Conservation (phyloP, 2,113 vertebrate species). For the Chlorocebus sabaeus region DNA sequence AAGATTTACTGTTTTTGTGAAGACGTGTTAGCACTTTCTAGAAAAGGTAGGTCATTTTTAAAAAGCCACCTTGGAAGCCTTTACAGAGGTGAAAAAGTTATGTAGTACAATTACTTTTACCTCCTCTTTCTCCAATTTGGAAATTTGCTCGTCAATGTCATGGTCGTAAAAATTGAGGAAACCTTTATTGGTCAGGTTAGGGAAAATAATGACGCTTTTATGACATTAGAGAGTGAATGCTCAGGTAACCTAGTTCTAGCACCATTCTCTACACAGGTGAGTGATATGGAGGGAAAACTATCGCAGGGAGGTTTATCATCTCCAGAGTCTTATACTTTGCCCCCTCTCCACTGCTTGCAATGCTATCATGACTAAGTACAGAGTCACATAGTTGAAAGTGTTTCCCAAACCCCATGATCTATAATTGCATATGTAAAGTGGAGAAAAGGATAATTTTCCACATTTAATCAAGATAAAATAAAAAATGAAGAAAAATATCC, state of each 20-base stretch:
- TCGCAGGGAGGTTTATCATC: not conserved
- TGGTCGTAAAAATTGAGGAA: not conserved
- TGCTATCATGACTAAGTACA: not conserved
- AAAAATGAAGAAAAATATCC: not conserved
- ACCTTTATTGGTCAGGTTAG: not conserved
- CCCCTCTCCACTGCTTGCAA: not conserved
- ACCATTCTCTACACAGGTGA: not conserved
- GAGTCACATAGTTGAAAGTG: not conserved
- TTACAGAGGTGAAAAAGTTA: not conserved
- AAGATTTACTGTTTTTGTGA: not conserved
- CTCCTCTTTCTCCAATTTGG: not conserved
- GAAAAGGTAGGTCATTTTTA: not conserved
- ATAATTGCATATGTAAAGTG: not conserved
- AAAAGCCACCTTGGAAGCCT: not conserved
- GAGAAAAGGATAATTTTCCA: not conserved
- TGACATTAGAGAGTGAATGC: not conserved
- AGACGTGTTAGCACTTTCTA: not conserved
- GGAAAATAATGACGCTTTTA: not conserved
- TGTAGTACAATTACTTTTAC: not conserved
- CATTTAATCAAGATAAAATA: not conserved
- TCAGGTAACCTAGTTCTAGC: not conserved
- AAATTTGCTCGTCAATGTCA: not conserved
- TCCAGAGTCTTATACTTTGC: not conserved
- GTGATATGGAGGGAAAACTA: not conserved
- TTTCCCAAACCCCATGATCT: not conserved